Conservation (phyloP, 2,888 invertebrate genomes). For the Heliconius charithonia region DNA sequence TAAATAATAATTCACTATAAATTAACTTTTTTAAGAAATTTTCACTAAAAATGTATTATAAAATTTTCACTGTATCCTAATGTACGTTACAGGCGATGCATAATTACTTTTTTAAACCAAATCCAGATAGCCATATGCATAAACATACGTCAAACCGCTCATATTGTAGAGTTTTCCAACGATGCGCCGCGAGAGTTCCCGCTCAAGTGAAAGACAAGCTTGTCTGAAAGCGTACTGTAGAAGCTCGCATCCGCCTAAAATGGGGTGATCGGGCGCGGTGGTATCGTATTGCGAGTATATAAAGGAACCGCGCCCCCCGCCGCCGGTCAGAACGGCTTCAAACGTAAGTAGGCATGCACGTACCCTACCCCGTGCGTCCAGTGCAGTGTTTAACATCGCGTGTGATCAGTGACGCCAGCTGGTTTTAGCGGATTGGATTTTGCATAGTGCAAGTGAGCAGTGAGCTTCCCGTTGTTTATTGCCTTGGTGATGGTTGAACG, state of each 20-base stretch:
- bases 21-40: background rate
- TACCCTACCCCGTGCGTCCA: conserved; percentile 55
- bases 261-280: conserved; percentile 80
- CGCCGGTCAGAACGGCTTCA: conserved; percentile 98
- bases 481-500: conserved; percentile 53
- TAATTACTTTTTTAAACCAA: conserved; percentile 3
- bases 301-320: conserved; percentile 87
- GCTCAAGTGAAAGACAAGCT: conserved; percentile 81
- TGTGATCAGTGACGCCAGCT: conserved; percentile 64
- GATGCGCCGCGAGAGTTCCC: conserved; percentile 49
- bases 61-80: background rate
- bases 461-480: conserved; percentile 58
- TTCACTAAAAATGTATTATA: background rate
- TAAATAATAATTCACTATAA: background rate
- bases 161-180: conserved; percentile 22
- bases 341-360: conserved; percentile 91
- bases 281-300: conserved; percentile 93
- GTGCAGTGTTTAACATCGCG: conserved; percentile 66
- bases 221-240: conserved; percentile 74
- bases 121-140: conserved; percentile 22
- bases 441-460: conserved; percentile 66
- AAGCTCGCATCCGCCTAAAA: conserved; percentile 81
- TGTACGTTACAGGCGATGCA: background rate
- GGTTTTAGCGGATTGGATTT: conserved; percentile 73
- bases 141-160: conserved; percentile 32